phyloP scores from a whole-genome alignment of 2,113 vertebrate species.

The Motacilla tschutschensis region DNA sequence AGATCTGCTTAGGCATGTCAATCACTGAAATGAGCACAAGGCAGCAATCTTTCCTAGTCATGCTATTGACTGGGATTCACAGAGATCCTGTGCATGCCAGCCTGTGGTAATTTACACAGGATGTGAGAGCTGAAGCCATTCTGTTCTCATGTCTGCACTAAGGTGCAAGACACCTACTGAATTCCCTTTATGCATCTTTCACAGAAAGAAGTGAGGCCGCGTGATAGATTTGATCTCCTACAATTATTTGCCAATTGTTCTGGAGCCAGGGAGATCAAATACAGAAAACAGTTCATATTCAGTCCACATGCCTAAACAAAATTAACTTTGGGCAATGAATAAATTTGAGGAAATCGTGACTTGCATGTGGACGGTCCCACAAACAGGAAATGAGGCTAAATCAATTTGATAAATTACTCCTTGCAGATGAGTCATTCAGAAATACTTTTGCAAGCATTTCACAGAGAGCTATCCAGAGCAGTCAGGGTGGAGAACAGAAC shows the following conservation, averaged over 20 bases:
- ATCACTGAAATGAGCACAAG: neutral
- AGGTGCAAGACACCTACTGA: neutral
- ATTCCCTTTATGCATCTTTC: neutral
- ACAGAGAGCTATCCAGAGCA: neutral
- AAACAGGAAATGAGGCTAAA: conserved; percentile 43
- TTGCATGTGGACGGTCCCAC: neutral
- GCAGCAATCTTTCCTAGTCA: neutral
- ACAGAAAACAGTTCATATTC: neutral
- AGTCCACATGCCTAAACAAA: neutral
- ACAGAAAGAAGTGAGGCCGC: neutral
- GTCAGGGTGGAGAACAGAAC: neutral
- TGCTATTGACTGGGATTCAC: neutral
- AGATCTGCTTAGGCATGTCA: neutral
- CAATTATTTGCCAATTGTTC: neutral
- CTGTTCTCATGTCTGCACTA: neutral
- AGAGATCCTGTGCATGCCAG: neutral
- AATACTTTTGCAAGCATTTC: neutral
- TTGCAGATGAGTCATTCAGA: conserved; percentile 6
- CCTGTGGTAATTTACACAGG: neutral
- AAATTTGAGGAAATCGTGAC: conserved; percentile 9
- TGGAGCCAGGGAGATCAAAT: neutral
- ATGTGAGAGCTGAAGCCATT: neutral
- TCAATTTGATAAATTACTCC: conserved; percentile 32
- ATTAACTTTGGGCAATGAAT: conserved; percentile 21
- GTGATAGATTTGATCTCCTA: neutral